Conservation (phyloP, 2,113 vertebrate species). For the Gymnorhina tibicen region DNA sequence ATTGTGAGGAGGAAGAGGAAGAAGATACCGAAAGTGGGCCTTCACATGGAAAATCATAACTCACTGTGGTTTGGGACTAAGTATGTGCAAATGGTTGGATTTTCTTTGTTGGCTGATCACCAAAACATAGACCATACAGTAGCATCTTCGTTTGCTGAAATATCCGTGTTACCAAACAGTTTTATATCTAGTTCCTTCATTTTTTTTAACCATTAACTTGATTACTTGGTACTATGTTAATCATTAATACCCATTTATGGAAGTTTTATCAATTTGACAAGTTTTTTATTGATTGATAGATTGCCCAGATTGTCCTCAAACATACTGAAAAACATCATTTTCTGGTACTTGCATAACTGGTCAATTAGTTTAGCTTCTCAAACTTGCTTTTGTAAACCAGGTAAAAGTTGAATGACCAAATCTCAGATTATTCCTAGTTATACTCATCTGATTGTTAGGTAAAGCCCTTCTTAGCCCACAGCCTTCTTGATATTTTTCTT, state of each 20-base stretch:
- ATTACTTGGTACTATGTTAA: slow-evolving; percentile 70
- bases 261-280: slow-evolving; percentile 69
- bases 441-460: slow-evolving; percentile 67
- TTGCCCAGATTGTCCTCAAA: slow-evolving; percentile 68
- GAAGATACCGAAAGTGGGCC: slow-evolving; percentile 72
- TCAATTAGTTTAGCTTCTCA: slow-evolving; percentile 60
- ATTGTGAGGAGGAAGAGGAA: slow-evolving; percentile 81
- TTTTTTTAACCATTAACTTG: slow-evolving; percentile 69
- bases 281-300: slow-evolving; percentile 67
- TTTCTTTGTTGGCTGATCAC: slow-evolving; percentile 81
- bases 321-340: slow-evolving; percentile 46
- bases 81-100: slow-evolving; percentile 76
- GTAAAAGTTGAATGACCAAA: slow-evolving; percentile 66
- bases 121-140: slow-evolving; percentile 69
- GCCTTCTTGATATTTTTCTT: slow-evolving; percentile 57
- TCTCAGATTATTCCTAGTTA: slow-evolving; percentile 64
- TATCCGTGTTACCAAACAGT: slow-evolving; percentile 68
- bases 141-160: slow-evolving; percentile 71
- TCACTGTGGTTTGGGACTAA: slow-evolving; percentile 71
- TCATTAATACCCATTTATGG: slow-evolving; percentile 62
- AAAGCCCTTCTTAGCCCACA: slow-evolving; percentile 61
- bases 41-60: slow-evolving; percentile 85
- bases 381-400: slow-evolving; percentile 64
- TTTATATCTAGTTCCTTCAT: slow-evolving; percentile 69
- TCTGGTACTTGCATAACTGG: slow-evolving; percentile 70